Evolutionary conservation across 2,888 invertebrate species (phyloP), one percentile per base, ranked within the genome.

Genomic region (Strigamia crassipes): DNA sequence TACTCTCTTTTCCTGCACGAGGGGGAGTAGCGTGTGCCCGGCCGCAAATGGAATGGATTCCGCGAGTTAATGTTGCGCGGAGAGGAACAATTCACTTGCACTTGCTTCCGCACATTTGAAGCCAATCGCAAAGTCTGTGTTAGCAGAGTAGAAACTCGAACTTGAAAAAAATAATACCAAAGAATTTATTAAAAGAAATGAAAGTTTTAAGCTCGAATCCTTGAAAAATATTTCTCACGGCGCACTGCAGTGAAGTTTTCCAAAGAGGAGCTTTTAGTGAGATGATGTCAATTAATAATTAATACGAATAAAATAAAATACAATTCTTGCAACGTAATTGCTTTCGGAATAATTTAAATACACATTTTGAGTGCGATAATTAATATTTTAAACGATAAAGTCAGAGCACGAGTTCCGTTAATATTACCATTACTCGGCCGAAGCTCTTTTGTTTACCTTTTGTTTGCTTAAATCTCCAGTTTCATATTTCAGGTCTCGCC

Each of bases 31-130:
- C 61, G 73, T 73, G 73, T 73, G 73, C 73, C 73, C 31, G 73
- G 73, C 73, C 73, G 31, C 73, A 73, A 73, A 73, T 73, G 73
- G 73, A 73, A 73, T 73, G 73, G 73, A 73, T 73, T 73, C 73
- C 73, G 73, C 73, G 73, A 31, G 73, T 73, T 73, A 73, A 73
- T 73, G 73, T 73, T 73, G 73, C 73, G 73, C 73, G 73, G 73
- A 73, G 73, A 73, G 73, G 73, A 73, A 73, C 73, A 73, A 73
- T 73, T 73, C 73, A 73, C 73, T 73, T 73, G 73, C 73, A 73
- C 73, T 73, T 73, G 73, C 73, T 73, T 73, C 73, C 73, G 73
- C 73, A 73, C 73, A 73, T 73, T 73, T 73, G 73, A 73, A 73
- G 73, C 73, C 73, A 73, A 73, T 73, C 73, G 73, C 73, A 73